Evolutionary conservation across 2,797 vertebrate species (phyloP).

Genomic region (Margarornis squamiger): DNA sequence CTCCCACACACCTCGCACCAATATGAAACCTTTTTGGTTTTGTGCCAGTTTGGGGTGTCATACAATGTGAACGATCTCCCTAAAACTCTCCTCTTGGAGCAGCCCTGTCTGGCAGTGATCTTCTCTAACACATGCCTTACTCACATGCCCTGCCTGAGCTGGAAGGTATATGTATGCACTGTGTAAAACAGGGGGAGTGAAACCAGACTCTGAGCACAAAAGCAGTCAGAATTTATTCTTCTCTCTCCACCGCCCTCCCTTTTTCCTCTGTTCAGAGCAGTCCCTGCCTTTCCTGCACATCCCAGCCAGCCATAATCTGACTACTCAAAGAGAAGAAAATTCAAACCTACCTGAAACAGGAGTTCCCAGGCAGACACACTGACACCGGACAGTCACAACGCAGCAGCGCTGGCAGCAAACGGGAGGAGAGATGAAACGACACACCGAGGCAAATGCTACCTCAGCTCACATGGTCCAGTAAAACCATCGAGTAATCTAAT

Average conservation of each 20-base stretch:
- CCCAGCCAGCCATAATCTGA: neutral
- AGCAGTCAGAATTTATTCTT: neutral
- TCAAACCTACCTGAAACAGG: constrained; percentile 21
- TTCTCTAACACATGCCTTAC: accelerated
- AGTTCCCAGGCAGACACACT: neutral
- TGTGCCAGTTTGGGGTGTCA: neutral
- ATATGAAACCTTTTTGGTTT: neutral
- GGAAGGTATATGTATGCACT: neutral
- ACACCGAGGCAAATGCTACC: neutral
- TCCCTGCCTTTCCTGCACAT: neutral
- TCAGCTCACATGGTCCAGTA: constrained; percentile 8
- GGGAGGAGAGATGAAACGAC: neutral
- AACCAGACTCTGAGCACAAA: neutral
- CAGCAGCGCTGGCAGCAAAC: neutral
- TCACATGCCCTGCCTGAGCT: neutral
- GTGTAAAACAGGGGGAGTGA: neutral
- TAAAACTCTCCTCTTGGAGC: neutral
- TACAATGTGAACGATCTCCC: neutral
- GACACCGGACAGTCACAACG: neutral
- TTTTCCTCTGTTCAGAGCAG: neutral
- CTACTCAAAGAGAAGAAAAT: neutral
- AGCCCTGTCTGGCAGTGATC: neutral
- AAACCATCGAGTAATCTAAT: neutral
- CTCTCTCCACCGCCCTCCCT: neutral
- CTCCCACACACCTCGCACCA: neutral